Base-by-base conservation (phyloP, 2,888 invertebrate species). In the Bombylius discolor region DNA sequence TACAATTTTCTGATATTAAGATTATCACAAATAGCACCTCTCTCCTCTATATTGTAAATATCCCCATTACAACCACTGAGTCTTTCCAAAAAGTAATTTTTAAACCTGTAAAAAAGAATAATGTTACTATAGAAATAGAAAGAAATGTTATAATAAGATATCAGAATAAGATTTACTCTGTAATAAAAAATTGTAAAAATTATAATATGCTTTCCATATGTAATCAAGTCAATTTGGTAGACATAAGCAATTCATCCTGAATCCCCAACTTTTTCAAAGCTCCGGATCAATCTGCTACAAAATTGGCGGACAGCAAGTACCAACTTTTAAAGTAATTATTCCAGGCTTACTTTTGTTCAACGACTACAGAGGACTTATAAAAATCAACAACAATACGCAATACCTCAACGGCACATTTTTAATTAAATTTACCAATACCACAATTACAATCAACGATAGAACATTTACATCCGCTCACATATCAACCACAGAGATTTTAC, bases 1-100 rank as follows among this genome's bases (percentile, higher is more conserved):
- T 63, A 39, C 60, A 63, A 55, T 62, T 62, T 55, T 52, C 58
- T 9, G 56, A 62, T 45, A 51, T 61, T 11, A 62, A 59, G 59
- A 58, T 63, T 36, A 58, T 59, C 12, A 58, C 58, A 13, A n/a
- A n/a, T n/a, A n/a, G n/a, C n/a, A n/a, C n/a, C n/a, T n/a, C n/a
- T n/a, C n/a, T n/a, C n/a, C n/a, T n/a, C n/a, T n/a, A n/a, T n/a
- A n/a, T n/a, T n/a, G n/a, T n/a, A n/a, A n/a, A n/a, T n/a, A n/a
- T n/a, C n/a, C n/a, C n/a, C n/a, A n/a, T n/a, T n/a, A n/a, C n/a
- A n/a, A n/a, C n/a, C n/a, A n/a, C n/a, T n/a, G n/a, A n/a, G n/a
- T n/a, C n/a, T n/a, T n/a, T n/a, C n/a, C n/a, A n/a, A n/a, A n/a
- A n/a, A n/a, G n/a, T n/a, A n/a, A n/a, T n/a, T n/a, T n/a, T n/a